Evolutionary conservation across 2,113 vertebrate genomes (phyloP).

Genomic region (Zosterops pallidus): DNA sequence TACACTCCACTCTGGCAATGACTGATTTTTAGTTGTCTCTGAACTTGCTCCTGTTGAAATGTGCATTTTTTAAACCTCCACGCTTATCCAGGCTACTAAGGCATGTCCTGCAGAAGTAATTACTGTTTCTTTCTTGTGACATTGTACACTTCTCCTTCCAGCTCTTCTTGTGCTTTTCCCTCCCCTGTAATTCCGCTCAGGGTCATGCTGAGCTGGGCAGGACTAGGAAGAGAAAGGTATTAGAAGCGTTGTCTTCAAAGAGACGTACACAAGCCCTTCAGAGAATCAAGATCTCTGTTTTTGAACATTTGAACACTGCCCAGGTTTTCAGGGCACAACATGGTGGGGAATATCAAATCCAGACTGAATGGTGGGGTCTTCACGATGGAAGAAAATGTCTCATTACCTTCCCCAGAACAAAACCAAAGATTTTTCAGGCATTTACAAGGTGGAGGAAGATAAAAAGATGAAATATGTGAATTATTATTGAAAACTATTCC

Average conservation of each 20-base stretch:
- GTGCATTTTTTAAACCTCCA: background rate
- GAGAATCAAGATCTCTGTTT: background rate
- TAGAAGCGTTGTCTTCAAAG: background rate
- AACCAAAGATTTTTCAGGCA: background rate
- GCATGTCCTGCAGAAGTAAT: background rate
- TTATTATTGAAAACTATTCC: background rate
- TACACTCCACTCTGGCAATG: background rate
- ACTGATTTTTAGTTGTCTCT: background rate
- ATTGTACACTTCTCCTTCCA: accelerated
- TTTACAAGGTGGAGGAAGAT: background rate
- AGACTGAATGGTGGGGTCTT: accelerated
- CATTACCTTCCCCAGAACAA: background rate
- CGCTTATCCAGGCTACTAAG: background rate
- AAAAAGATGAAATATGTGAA: background rate
- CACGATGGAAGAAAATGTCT: background rate
- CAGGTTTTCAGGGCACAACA: background rate
- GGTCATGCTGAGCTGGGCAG: background rate
- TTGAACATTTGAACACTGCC: background rate
- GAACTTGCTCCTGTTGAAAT: background rate
- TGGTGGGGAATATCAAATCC: background rate
- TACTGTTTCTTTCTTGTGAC: background rate
- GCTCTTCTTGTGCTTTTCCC: background rate
- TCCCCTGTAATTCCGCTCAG: background rate
- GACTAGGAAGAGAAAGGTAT: background rate
- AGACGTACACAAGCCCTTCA: background rate